Conservation (phyloP, 2,888 invertebrate species). For the Habrosyne pyritoides region DNA sequence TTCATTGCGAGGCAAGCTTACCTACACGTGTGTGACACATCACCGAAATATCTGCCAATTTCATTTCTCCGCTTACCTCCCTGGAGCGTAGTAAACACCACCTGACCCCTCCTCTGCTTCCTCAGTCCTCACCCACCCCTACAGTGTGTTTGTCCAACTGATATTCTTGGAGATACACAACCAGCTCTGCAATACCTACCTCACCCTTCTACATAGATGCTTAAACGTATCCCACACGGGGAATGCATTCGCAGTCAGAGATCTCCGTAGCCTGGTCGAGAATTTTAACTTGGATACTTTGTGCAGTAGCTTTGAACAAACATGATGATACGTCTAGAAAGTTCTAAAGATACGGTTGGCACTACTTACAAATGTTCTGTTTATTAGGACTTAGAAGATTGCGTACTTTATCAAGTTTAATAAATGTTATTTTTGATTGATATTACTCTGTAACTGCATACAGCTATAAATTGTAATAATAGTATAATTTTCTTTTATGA, state of each 20-base stretch:
- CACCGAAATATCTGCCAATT: slow-evolving; percentile 80
- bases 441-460: background rate
- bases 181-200: slow-evolving; percentile 52
- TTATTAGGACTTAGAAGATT: slow-evolving; percentile 35
- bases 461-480: background rate
- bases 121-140: slow-evolving; percentile 42
- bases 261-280: slow-evolving; percentile 46
- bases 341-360: slow-evolving; percentile 57
- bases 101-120: slow-evolving; percentile 49
- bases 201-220: slow-evolving; percentile 30
- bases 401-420: background rate
- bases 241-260: slow-evolving; percentile 41
- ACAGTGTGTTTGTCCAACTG: slow-evolving; percentile 70
- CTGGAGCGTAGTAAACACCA: slow-evolving; percentile 78
- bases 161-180: slow-evolving; percentile 72
- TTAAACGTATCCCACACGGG: slow-evolving; percentile 25
- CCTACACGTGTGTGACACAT: slow-evolving; percentile 75
- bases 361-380: slow-evolving; percentile 46
- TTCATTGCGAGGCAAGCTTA: slow-evolving; percentile 70
- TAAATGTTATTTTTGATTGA: slow-evolving; percentile 1
- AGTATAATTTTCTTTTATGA: background rate
- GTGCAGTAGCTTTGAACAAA: slow-evolving; percentile 62
- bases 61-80: slow-evolving; percentile 78
- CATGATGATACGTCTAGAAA: slow-evolving; percentile 71
- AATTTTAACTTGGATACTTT: slow-evolving; percentile 59